Evolutionary conservation across 35 echinoderm and acorn worm genomes (phyloP), one percentile per base, ranked within the genome.

Genomic region (Apostichopus californicus): DNA sequence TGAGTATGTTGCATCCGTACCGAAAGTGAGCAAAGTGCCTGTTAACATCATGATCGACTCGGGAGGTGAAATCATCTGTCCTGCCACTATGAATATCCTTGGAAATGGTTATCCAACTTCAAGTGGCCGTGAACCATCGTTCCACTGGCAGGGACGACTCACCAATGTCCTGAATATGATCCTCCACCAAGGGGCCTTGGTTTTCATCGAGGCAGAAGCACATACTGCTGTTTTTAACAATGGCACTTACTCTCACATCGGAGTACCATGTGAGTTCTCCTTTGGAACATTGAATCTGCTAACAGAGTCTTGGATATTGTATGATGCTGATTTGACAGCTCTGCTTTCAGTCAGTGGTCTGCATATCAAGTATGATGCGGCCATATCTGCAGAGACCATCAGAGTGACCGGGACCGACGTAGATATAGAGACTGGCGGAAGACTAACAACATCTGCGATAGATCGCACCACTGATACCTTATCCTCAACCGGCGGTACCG

Each of bases 141-240:
- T 98, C 71, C 92, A 98, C 22, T 83, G 90, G 23, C 82, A 98
- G 58, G 94, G 96, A n/a, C 57, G 88, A 55, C 79, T 98, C 24
- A 98, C 93, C 3, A 95, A 98, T 95, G 94, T 98, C 34, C 59
- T 89, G 12, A 71, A 98, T 91, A 60, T 98, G 25, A 83, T 98
- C 25, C 56, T 93, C 23, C 92, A 91, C 77, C 92, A 98, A 70
- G 55, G 66, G 54, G 75, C 96, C 13, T 89, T 52, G 34, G 92
- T 95, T 22, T 92, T 92, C 58, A 86, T 95, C 11, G 78, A 68
- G 64, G 56, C 87, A 22, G 24, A 95, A 93, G 96, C 96, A 14
- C 96, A 98, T 66, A 98, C 96, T 54, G 96, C 96, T 9, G 22
- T 95, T 17, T 87, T 81, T 53, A 82, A 92, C 26, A 93, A 98